Percentiles rank a stretch among this genome's conserved stretches.
Evolutionary conservation across 2,797 vertebrate species (phyloP).

Genomic region (Dendrocincla tyrannina): DNA sequence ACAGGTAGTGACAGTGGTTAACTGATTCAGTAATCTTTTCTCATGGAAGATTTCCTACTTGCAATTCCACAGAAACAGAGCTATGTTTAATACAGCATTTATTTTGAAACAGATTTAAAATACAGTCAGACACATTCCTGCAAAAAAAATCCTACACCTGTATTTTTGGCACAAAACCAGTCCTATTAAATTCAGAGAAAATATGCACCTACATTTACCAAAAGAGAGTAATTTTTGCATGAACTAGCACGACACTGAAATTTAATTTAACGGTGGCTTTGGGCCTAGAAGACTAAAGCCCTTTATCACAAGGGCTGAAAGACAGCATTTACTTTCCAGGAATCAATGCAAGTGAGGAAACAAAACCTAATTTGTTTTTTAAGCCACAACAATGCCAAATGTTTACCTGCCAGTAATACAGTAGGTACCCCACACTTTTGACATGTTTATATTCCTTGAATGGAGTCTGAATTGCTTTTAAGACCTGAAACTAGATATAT

Average conservation of each 20-base stretch:
- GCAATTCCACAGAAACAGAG: not conserved
- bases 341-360: not conserved
- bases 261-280: not conserved
- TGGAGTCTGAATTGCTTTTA: not conserved
- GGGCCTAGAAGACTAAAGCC: not conserved
- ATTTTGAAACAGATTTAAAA: not conserved
- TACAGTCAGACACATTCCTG: not conserved
- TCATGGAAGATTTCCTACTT: not conserved
- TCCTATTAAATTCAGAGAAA: not conserved
- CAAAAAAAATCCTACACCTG: not conserved
- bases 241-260: not conserved
- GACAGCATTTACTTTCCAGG: not conserved
- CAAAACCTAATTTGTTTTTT: not conserved
- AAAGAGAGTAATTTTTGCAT: not conserved
- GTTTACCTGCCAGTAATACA: not conserved
- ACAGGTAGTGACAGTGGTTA: not conserved
- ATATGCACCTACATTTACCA: not conserved
- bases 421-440: not conserved
- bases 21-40: not conserved
- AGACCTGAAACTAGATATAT: not conserved
- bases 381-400: not conserved
- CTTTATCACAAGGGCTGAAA: not conserved
- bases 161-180: not conserved
- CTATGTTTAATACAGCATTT: not conserved
- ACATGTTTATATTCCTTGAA: not conserved